Conservation (phyloP, 2,888 invertebrate species). For the Desoria tigrina region DNA sequence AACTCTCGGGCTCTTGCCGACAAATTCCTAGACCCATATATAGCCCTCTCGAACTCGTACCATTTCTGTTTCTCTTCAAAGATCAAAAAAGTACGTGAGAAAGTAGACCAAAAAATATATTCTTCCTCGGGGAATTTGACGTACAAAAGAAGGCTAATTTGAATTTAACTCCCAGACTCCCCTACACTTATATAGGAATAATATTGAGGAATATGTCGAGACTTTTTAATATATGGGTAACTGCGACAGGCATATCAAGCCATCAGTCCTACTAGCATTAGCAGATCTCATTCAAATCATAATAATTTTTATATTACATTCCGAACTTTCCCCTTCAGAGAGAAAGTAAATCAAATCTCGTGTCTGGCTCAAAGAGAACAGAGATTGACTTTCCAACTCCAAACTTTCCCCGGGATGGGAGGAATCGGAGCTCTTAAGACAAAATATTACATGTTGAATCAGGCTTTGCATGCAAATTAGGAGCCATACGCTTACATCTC, state of each 20-base stretch:
- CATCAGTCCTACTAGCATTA: too few species aligned
- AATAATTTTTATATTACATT: slow-evolving; percentile 1
- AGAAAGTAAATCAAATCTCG: slow-evolving; percentile 2
- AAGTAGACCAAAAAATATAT: slow-evolving; percentile 5
- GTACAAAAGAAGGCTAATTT: slow-evolving; percentile 22
- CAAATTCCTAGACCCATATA: too few species aligned
- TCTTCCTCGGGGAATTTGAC: slow-evolving; percentile 5
- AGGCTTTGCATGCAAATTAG: slow-evolving; percentile 15
- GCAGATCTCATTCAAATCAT: background rate
- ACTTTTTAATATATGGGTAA: too few species aligned
- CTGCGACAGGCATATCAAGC: background rate
- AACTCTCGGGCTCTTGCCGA: too few species aligned
- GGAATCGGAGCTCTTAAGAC: background rate
- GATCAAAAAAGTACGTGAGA: slow-evolving; percentile 2
- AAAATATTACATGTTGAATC: slow-evolving; percentile 17
- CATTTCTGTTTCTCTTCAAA: slow-evolving; percentile 4
- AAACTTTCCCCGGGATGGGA: background rate
- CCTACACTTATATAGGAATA: too few species aligned
- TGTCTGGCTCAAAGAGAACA: slow-evolving; percentile 1
- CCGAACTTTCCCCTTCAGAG: background rate
- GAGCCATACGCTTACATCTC: slow-evolving; percentile 10
- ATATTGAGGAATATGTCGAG: too few species aligned
- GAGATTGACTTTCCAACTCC: background rate
- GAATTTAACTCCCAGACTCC: slow-evolving; percentile 14
- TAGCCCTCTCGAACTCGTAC: too few species aligned